Percentiles rank a stretch among this genome's conserved stretches.
Evolutionary conservation across 2,888 invertebrate species (phyloP).

Genomic region (Aleiodes alternator): DNA sequence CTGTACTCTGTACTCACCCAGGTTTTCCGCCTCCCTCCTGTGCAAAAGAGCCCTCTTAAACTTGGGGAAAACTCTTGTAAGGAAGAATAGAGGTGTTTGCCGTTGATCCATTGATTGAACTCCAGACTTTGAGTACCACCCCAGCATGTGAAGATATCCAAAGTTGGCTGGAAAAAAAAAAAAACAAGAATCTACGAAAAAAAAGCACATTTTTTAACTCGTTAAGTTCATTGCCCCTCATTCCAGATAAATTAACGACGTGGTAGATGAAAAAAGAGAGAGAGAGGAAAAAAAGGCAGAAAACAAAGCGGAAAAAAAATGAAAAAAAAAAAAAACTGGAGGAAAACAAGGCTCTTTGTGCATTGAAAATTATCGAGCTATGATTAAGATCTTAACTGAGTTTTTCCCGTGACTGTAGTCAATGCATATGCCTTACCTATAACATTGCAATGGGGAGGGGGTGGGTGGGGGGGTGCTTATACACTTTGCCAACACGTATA

Average conservation of each 20-base stretch:
- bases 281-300: background rate
- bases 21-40: no score
- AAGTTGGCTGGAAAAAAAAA: background rate
- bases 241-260: constrained; percentile 17
- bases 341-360: constrained; percentile 9
- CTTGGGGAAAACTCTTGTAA: constrained; percentile 25
- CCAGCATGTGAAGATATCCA: constrained; percentile 22
- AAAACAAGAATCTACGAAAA: background rate
- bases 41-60: constrained; percentile 32
- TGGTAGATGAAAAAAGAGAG: background rate
- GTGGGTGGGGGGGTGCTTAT: constrained; percentile 7
- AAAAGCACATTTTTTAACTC: background rate
- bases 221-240: constrained; percentile 22
- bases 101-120: constrained; percentile 27
- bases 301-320: background rate
- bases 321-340: constrained; percentile 4
- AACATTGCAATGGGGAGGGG: no score
- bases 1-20: background rate
- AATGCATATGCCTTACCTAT: background rate
- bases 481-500: constrained; percentile 2
- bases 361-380: constrained; percentile 33
- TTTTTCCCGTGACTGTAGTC: constrained; percentile 34
- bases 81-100: constrained; percentile 30
- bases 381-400: constrained; percentile 34
- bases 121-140: constrained; percentile 32